Percentiles rank a stretch among this genome's conserved stretches.
Conservation (phyloP, 2,113 vertebrate species). For the Sciurus niger region DNA sequence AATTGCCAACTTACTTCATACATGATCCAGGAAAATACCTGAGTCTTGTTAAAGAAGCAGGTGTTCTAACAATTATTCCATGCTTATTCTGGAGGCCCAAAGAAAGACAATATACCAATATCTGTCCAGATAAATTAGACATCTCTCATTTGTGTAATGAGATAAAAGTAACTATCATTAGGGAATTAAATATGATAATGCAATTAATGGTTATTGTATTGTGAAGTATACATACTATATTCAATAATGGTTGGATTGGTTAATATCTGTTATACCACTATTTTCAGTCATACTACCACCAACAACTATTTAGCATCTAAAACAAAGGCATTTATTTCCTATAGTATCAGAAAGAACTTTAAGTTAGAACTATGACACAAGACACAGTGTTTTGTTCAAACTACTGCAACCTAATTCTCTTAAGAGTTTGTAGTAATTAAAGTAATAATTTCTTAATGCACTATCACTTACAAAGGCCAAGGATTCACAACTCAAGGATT, state of each 20-base stretch:
- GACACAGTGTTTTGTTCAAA: background rate
- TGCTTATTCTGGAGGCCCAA: background rate
- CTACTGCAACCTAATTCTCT: background rate
- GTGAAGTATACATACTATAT: too few species aligned
- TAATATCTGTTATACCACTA: too few species aligned
- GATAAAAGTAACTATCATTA: background rate
- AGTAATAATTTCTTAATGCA: background rate
- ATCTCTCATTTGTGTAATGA: background rate
- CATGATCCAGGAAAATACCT: background rate
- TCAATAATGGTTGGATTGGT: too few species aligned
- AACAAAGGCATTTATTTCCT: background rate
- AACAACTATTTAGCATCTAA: background rate
- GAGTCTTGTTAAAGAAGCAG: background rate
- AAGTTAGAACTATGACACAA: background rate
- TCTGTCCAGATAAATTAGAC: background rate
- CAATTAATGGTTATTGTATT: background rate
- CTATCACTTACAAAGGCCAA: background rate
- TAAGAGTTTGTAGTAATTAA: background rate
- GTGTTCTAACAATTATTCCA: background rate
- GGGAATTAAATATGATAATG: background rate
- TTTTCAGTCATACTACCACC: too few species aligned
- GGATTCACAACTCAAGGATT: conserved; percentile 11
- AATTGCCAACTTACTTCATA: background rate
- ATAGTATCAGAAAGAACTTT: background rate
- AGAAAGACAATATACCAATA: background rate